Evolutionary conservation across 1,140 invertebrate species (phyloP), one percentile per base, ranked within the genome.

Genomic region (Philotrypesis tridentata): DNA sequence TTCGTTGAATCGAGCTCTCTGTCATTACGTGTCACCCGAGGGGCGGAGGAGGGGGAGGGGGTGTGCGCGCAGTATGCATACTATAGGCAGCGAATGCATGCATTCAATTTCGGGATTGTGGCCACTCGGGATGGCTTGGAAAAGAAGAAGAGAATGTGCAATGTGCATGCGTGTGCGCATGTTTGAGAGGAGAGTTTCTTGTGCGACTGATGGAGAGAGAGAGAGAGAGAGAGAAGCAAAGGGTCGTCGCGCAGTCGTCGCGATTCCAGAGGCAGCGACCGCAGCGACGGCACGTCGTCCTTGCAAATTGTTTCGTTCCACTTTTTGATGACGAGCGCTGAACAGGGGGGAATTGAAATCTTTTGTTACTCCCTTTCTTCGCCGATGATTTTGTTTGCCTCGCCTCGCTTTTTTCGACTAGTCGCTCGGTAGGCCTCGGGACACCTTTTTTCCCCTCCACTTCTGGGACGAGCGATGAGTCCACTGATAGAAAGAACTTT

Each of bases 31-130:
- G 90, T 91, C 90, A 90, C 88, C 89, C 88, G 85, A 84, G 84
- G 76, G 86, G 87, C 86, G 82, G 86, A 21, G 23, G n/a, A n/a
- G n/a, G n/a, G n/a, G n/a, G n/a, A n/a, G n/a, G n/a, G n/a, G n/a
- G n/a, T n/a, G n/a, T n/a, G n/a, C n/a, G n/a, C n/a, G n/a, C n/a
- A n/a, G n/a, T n/a, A n/a, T n/a, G n/a, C n/a, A n/a, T n/a, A n/a
- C n/a, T n/a, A n/a, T n/a, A n/a, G n/a, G n/a, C n/a, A n/a, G n/a
- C 29, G 14, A 21, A 55, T 55, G 25, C 48, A 31, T 48, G 29
- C 60, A n/a, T 65, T 88, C 86, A 90, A 91, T 90, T 91, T 91
- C 79, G 85, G 84, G 87, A 89, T 86, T 88, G 84, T 74, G 83
- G 48, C 33, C 65, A 55, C n/a, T 55, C 70, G 68, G 83, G 61